phyloP scores from a whole-genome alignment of 2,888 invertebrate species.

The Allygus modestus region DNA sequence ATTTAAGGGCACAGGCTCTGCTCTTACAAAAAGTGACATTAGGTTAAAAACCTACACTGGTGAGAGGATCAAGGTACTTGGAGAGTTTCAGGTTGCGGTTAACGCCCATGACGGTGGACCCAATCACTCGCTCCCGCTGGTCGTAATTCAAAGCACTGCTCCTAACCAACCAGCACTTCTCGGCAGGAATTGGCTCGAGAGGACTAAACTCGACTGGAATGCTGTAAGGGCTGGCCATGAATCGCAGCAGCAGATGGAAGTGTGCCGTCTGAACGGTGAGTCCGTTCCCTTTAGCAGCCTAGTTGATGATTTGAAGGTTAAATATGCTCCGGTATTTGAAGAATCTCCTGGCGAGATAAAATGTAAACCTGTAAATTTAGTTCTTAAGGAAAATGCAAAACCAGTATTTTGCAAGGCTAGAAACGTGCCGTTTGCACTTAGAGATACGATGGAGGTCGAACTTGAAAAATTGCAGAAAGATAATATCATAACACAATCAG shows the following conservation, averaged over 20 bases:
- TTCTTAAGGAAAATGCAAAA: conserved; percentile 11
- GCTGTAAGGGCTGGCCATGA: neutral
- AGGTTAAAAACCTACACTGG: neutral
- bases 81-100: neutral
- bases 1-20: neutral
- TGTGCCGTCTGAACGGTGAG: neutral
- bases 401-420: conserved; percentile 34
- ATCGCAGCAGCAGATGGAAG: neutral
- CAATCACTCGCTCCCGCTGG: neutral
- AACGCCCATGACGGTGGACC: neutral
- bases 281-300: neutral
- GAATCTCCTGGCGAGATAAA: neutral
- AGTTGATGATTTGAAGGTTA: neutral
- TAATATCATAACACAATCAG: neutral
- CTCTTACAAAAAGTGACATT: neutral
- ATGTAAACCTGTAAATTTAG: neutral
- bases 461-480: conserved; percentile 1
- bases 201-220: neutral
- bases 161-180: neutral
- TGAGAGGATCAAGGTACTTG: neutral
- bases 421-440: conserved; percentile 4
- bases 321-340: conserved; percentile 18
- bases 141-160: neutral
- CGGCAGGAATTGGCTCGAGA: neutral
- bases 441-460: neutral